Conservation (phyloP, 2,797 vertebrate species). For the Rhyacichthys aspro region DNA sequence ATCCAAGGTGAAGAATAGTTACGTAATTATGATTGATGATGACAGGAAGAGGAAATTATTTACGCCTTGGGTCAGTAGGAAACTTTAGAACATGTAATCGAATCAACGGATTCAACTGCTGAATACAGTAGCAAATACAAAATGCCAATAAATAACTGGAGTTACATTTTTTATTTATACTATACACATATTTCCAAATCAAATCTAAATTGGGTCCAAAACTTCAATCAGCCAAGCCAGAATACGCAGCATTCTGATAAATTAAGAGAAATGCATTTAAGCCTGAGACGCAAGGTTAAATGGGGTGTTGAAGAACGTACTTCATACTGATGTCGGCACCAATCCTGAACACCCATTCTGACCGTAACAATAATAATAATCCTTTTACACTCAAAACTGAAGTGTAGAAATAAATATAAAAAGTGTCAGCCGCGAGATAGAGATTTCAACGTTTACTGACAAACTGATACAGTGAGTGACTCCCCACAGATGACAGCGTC, state of each 20-base stretch:
- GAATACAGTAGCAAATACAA: conserved; percentile 1
- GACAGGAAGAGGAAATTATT: conserved; percentile 81
- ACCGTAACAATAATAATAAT: too few relatives aligned
- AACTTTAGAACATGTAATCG: conserved; percentile 38
- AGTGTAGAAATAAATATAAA: too few relatives aligned
- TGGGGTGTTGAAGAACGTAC: too few relatives aligned
- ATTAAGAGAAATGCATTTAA: too few relatives aligned
- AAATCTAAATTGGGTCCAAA: too few relatives aligned
- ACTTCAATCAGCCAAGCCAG: too few relatives aligned
- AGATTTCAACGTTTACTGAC: not conserved
- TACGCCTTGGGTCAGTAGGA: conserved; percentile 71
- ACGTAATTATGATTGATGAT: conserved; percentile 92
- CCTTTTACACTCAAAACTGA: too few relatives aligned
- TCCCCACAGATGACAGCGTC: conserved; percentile 30
- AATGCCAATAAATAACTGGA: not conserved
- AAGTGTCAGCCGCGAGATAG: too few relatives aligned
- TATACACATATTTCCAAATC: not conserved
- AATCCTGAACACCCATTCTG: too few relatives aligned
- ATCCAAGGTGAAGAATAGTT: conserved; percentile 97
- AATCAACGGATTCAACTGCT: conserved; percentile 22
- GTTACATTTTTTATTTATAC: not conserved
- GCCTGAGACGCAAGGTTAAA: too few relatives aligned
- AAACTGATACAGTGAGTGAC: not conserved
- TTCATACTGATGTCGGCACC: too few relatives aligned
- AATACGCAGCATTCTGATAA: too few relatives aligned